phyloP scores from a whole-genome alignment of 2,797 vertebrate genomes.

The Rhynchotus rufescens region DNA sequence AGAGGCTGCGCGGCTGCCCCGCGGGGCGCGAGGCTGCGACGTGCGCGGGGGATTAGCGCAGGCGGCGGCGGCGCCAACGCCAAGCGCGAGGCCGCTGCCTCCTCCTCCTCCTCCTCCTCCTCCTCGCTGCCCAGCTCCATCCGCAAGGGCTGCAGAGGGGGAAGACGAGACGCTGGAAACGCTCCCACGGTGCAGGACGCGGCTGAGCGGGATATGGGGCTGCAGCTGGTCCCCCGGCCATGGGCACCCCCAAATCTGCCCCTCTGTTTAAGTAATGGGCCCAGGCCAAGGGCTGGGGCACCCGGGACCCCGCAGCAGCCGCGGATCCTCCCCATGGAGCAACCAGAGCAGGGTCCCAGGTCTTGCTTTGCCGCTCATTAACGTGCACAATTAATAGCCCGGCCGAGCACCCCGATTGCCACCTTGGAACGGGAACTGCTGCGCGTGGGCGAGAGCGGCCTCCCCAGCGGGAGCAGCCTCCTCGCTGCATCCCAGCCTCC shows the following conservation, averaged over 20 bases:
- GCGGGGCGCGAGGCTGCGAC: neutral
- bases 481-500: neutral
- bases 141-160: neutral
- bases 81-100: no score
- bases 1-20: accelerated
- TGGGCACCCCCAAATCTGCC: neutral
- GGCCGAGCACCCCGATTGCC: constrained; percentile 13
- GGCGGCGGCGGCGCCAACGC: neutral
- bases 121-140: neutral
- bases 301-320: neutral
- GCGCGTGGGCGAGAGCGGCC: neutral
- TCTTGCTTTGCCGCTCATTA: neutral
- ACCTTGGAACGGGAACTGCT: neutral
- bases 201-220: neutral
- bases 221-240: no score
- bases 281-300: neutral
- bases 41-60: neutral
- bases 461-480: neutral
- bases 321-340: accelerated
- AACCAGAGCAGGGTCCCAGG: neutral
- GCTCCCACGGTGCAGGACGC: neutral
- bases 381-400: neutral
- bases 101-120: neutral
- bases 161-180: neutral
- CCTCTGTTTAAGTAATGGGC: neutral